Percentiles rank a stretch among this genome's conserved stretches.
Evolutionary conservation across 2,113 vertebrate species (phyloP).

Genomic region (Bambusicola thoracicus): DNA sequence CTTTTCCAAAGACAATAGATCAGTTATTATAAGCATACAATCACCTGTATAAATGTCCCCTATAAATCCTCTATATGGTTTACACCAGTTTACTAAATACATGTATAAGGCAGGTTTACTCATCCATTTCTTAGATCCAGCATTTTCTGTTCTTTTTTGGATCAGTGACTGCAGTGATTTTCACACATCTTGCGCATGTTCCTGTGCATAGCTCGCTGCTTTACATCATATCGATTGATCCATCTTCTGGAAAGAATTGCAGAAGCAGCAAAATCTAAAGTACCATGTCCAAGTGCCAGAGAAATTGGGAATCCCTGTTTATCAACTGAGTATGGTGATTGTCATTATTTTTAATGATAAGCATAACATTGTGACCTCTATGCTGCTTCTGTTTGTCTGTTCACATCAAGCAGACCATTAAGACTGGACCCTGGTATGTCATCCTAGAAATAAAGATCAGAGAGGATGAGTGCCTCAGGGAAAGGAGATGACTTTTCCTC

Average conservation of each 20-base stretch:
- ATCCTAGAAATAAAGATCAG: not conserved
- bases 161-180: not conserved
- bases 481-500: not conserved
- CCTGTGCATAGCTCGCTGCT: not conserved
- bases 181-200: not conserved
- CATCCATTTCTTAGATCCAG: not conserved
- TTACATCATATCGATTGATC: not conserved
- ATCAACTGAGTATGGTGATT: not conserved
- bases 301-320: not conserved
- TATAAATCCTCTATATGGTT: not conserved
- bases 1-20: not conserved
- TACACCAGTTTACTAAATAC: not conserved
- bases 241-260: not conserved
- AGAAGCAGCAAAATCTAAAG: not conserved
- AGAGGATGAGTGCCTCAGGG: not conserved
- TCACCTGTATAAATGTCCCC: not conserved
- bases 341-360: not conserved
- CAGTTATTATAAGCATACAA: not conserved
- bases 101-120: not conserved
- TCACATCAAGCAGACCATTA: not conserved
- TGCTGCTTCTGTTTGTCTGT: not conserved
- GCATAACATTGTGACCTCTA: not conserved
- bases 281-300: accelerated
- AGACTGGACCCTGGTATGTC: not conserved
- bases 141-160: not conserved